phyloP scores from a whole-genome alignment of 2,797 vertebrate genomes.

The Pantherophis alleghaniensis region DNA sequence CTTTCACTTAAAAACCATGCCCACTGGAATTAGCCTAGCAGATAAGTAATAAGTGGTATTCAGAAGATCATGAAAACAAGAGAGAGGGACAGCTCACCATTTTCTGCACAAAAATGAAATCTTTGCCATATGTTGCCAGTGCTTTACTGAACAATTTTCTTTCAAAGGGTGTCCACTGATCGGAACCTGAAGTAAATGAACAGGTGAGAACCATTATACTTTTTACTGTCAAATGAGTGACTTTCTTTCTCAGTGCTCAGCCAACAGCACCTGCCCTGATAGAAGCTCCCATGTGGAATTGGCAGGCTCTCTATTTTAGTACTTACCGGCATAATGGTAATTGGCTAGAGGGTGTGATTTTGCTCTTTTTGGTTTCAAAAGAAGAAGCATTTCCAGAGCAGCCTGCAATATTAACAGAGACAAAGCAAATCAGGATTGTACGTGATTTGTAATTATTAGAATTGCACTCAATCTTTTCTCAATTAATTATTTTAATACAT shows the following conservation, averaged over 20 bases:
- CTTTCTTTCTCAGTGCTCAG: not conserved
- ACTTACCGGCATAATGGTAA: conserved; percentile 87
- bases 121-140: conserved; percentile 83
- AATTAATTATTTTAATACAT: not conserved
- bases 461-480: not conserved
- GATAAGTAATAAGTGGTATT: not conserved
- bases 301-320: not conserved
- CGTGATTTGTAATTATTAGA: not conserved
- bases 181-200: conserved; percentile 69
- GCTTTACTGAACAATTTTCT: conserved; percentile 84
- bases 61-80: conserved; percentile 5
- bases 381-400: conserved; percentile 82
- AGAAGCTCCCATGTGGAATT: not conserved
- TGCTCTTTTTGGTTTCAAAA: conserved; percentile 73
- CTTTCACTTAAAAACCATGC: accelerated
- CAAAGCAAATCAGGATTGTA: conserved; percentile 23
- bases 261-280: not conserved
- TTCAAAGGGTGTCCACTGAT: conserved; percentile 84
- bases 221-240: conserved; percentile 1
- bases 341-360: conserved; percentile 77
- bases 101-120: conserved; percentile 88
- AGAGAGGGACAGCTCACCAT: conserved; percentile 76
- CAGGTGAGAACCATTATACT: not conserved
- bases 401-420: conserved; percentile 64
- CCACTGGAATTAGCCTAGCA: not conserved